Percentiles rank a stretch among this genome's conserved stretches.
These are phyloP conservation scores for Nannospalax galili DNA, from an alignment of 2,113 vertebrate species.

Conservation along the genomic window DNA sequence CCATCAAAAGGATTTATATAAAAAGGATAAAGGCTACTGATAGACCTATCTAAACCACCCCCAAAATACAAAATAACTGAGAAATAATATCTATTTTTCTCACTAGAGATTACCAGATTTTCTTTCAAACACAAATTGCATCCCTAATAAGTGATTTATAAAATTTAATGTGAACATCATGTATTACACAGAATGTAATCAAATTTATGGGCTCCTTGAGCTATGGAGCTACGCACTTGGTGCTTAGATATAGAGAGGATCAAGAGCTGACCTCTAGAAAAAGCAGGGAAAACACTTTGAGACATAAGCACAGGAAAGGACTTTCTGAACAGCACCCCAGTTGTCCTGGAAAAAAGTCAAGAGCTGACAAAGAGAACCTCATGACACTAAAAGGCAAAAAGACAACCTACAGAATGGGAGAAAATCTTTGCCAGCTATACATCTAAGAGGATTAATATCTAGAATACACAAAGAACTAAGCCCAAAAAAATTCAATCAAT, in stretches of 20 bases:
- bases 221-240: neutral
- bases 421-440: neutral
- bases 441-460: neutral
- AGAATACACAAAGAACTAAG: neutral
- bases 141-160: neutral
- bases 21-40: neutral
- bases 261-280: neutral
- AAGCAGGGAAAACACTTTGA: neutral
- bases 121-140: constrained; percentile 26
- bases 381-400: neutral
- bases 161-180: neutral
- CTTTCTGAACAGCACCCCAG: neutral
- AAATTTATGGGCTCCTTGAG: neutral
- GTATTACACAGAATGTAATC: neutral
- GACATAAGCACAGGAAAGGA: neutral
- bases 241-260: constrained; percentile 1
- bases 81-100: neutral
- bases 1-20: neutral
- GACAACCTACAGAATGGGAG: neutral
- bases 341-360: neutral
- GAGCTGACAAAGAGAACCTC: neutral
- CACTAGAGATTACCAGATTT: constrained; percentile 12
- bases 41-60: neutral
- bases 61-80: neutral
- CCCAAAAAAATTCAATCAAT: neutral